A percentile compares a stretch with the other conserved stretches of the same genome.
These are phyloP conservation scores for Drosophila azteca DNA, from an alignment of 1,140 invertebrate species.

Conservation along the genomic window DNA sequence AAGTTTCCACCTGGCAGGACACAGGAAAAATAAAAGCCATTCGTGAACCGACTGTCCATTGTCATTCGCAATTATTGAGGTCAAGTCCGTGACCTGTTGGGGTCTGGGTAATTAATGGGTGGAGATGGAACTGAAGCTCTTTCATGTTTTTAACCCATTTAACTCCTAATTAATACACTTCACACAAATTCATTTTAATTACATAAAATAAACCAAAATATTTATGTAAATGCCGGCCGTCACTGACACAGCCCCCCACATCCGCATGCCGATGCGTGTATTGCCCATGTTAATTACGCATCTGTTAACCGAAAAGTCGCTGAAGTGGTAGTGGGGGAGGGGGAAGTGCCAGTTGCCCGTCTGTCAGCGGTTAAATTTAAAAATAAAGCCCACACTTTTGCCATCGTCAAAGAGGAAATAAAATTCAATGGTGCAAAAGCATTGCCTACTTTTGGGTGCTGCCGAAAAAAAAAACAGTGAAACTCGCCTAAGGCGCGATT, in stretches of 20 bases:
- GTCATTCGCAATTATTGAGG: constrained; percentile 47
- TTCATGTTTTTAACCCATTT: constrained; percentile 76
- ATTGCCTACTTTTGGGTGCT: constrained; percentile 55
- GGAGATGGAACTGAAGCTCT: constrained; percentile 18
- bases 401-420: constrained; percentile 59
- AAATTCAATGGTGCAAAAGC: constrained; percentile 70
- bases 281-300: constrained; percentile 70
- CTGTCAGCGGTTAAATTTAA: constrained; percentile 63
- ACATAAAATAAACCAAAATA: constrained; percentile 80
- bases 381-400: constrained; percentile 36
- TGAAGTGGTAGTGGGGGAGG: background rate
- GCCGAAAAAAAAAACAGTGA: constrained; percentile 47
- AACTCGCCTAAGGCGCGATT: constrained; percentile 44
- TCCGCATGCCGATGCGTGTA: constrained; percentile 8
- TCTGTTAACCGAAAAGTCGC: constrained; percentile 43
- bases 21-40: background rate
- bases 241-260: constrained; percentile 23
- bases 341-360: constrained; percentile 16
- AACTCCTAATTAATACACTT: constrained; percentile 82
- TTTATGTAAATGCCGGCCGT: constrained; percentile 66
- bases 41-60: background rate
- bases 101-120: constrained; percentile 59
- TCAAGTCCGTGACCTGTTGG: constrained; percentile 14
- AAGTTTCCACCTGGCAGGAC: background rate
- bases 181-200: constrained; percentile 81